These are phyloP conservation scores for Otocyon megalotis DNA, from an alignment of 2,113 vertebrate genomes.

Conservation along the genomic window DNA sequence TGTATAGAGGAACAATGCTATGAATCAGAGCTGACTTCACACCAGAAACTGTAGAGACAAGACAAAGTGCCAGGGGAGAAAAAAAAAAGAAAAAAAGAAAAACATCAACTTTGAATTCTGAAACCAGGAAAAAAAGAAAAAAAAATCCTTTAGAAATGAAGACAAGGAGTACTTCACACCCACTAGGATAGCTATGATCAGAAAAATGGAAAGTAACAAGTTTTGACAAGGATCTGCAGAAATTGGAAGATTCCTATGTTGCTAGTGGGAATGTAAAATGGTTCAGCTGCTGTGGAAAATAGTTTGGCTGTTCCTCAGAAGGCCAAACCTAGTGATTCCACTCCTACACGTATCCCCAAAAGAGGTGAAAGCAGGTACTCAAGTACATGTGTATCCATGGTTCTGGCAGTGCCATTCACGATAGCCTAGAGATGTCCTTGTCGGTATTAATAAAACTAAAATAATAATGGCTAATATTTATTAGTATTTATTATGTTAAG, in stretches of 20 bases:
- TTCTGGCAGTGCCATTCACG: not conserved
- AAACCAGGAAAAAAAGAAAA: not conserved
- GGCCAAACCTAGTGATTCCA: not conserved
- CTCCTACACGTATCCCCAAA: not conserved
- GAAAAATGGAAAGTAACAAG: not conserved
- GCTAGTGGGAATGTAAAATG: not conserved
- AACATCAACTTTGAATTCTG: not conserved
- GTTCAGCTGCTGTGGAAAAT: not conserved
- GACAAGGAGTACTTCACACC: not conserved
- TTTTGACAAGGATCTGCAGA: not conserved
- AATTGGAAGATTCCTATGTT: not conserved
- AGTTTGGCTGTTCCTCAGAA: not conserved
- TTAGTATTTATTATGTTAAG: not conserved
- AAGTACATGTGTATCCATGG: not conserved
- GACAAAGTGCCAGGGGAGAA: not conserved
- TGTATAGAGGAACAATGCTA: not conserved
- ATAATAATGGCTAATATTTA: not conserved
- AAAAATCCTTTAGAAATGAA: not conserved
- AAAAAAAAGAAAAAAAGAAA: not conserved
- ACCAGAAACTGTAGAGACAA: not conserved
- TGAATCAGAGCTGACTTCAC: not conserved
- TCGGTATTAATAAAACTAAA: not conserved
- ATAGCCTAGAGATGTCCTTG: not conserved
- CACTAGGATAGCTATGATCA: not conserved
- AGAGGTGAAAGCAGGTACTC: not conserved